A percentile compares a stretch with the other conserved stretches of the same genome.
Conservation (phyloP, 2,797 vertebrate genomes). For the Hylomyscus alleni region DNA sequence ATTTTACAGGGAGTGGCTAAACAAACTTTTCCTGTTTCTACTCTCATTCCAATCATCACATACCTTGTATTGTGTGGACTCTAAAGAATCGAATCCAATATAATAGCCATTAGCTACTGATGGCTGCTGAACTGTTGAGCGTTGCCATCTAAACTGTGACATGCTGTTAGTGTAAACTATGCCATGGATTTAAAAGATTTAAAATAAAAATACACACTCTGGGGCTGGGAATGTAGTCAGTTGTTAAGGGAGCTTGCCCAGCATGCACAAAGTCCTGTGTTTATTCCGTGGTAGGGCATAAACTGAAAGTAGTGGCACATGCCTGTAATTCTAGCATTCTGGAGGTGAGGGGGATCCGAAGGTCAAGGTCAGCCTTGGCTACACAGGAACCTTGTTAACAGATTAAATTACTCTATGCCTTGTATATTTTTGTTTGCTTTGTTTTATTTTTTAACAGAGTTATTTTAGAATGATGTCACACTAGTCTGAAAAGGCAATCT, state of each 20-base stretch:
- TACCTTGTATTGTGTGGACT: neutral
- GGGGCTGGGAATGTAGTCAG: neutral
- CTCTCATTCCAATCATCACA: slow-evolving; percentile 30
- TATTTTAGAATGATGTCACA: slow-evolving; percentile 28
- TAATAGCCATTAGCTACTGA: neutral
- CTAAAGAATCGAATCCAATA: neutral
- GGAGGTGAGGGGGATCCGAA: neutral
- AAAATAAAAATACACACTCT: neutral
- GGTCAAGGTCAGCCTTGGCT: neutral
- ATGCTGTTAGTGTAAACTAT: neutral
- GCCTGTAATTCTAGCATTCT: neutral
- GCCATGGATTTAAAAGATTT: slow-evolving; percentile 39
- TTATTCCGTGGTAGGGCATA: neutral
- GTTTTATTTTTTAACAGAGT: slow-evolving; percentile 2
- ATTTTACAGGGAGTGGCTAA: slow-evolving; percentile 19
- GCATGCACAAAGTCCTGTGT: neutral
- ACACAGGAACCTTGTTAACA: neutral
- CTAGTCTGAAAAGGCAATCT: slow-evolving; percentile 38
- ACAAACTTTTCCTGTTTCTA: slow-evolving; percentile 21
- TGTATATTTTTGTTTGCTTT: slow-evolving; percentile 14
- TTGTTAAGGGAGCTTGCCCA: neutral
- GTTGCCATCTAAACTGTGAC: neutral
- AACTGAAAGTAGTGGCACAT: neutral
- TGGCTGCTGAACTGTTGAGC: neutral
- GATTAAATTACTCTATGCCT: slow-evolving; percentile 53